phyloP scores from a whole-genome alignment of 1,140 invertebrate species.

The Danaus melanippus region DNA sequence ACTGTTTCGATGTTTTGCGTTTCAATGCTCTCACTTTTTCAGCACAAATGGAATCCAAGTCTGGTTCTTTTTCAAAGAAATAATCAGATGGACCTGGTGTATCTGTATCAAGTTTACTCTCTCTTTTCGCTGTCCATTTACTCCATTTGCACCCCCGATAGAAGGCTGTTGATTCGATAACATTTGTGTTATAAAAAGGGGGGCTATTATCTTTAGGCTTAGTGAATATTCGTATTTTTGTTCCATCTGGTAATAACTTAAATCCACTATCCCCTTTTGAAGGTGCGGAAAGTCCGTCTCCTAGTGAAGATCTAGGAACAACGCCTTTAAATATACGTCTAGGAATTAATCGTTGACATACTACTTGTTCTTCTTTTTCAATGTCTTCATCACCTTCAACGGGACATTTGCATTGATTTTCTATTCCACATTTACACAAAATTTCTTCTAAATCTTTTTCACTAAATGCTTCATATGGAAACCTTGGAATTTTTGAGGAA shows the following conservation, averaged over 20 bases:
- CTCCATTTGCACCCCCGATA: slow-evolving; percentile 62
- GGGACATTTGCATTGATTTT: slow-evolving; percentile 38
- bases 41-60: slow-evolving; percentile 25
- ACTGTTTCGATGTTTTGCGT: slow-evolving; percentile 43
- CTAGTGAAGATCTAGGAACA: slow-evolving; percentile 19
- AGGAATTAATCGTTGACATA: slow-evolving; percentile 38
- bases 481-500: slow-evolving; percentile 41
- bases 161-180: slow-evolving; percentile 39
- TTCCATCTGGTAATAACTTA: slow-evolving; percentile 24
- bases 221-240: slow-evolving; percentile 22
- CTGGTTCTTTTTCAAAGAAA: slow-evolving; percentile 25
- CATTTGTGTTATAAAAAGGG: slow-evolving; percentile 40
- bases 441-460: slow-evolving; percentile 37
- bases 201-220: slow-evolving; percentile 25
- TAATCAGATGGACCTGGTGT: slow-evolving; percentile 50
- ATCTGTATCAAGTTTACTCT: slow-evolving; percentile 10
- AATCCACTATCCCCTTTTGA: slow-evolving; percentile 33
- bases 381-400: slow-evolving; percentile 19
- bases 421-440: slow-evolving; percentile 41
- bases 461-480: slow-evolving; percentile 40
- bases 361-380: slow-evolving; percentile 14
- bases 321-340: slow-evolving; percentile 40
- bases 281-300: slow-evolving; percentile 25
- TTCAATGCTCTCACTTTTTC: slow-evolving; percentile 37
- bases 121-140: slow-evolving; percentile 34